These are phyloP conservation scores for Harlomillsia oculata DNA, from an alignment of 1,140 invertebrate genomes.

Conservation along the genomic window DNA sequence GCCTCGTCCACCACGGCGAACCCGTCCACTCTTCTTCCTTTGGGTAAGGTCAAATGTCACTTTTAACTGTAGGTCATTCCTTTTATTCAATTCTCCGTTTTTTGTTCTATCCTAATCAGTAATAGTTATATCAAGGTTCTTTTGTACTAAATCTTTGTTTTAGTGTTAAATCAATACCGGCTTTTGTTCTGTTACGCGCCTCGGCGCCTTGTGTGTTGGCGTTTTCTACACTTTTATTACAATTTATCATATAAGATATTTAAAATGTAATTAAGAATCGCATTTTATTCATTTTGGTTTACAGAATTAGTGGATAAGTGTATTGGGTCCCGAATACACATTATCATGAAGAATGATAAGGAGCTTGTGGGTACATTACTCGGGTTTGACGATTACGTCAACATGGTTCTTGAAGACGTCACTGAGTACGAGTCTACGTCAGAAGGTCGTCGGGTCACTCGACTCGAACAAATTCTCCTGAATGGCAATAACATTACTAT, in stretches of 20 bases:
- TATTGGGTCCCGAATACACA: constrained; percentile 97
- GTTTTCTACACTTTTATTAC: too few species aligned
- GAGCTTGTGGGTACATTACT: constrained; percentile 96
- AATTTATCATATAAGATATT: too few species aligned
- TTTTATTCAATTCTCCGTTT: neutral
- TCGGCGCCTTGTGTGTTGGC: too few species aligned
- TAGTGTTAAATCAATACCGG: too few species aligned
- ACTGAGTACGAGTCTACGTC: constrained; percentile 92
- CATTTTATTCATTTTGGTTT: constrained; percentile 31
- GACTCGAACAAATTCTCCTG: constrained; percentile 92
- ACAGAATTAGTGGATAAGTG: constrained; percentile 98
- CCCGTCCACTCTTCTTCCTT: constrained; percentile 60
- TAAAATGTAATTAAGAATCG: too few species aligned
- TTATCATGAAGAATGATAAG: constrained; percentile 99
- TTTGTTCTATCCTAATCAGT: too few species aligned
- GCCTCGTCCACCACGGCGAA: constrained; percentile 45
- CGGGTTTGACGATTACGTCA: constrained; percentile 99
- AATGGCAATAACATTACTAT: constrained; percentile 99
- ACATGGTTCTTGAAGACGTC: constrained; percentile 88
- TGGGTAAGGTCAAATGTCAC: constrained; percentile 49
- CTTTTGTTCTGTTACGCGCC: too few species aligned
- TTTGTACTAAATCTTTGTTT: too few species aligned
- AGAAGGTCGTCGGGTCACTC: constrained; percentile 91
- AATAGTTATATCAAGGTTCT: too few species aligned
- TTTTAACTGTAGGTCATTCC: neutral